Conservation (phyloP, 1,140 invertebrate genomes). For the Micrasema longulum region DNA sequence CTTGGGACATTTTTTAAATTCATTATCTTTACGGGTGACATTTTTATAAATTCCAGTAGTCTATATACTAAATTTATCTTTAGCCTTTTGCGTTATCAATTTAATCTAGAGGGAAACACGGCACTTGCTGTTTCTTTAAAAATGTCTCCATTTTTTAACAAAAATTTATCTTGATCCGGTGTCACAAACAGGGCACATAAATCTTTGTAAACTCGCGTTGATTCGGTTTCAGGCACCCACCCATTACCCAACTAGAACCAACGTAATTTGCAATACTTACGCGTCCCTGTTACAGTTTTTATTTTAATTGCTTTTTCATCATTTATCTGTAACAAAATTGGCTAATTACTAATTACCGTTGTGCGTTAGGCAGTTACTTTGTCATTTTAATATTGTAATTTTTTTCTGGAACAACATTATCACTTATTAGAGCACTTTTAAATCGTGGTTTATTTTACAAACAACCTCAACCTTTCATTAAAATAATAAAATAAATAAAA, state of each 20-base stretch:
- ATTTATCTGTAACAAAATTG: background rate
- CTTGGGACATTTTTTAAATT: background rate
- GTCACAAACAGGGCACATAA: constrained; percentile 30
- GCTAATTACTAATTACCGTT: too few relatives aligned
- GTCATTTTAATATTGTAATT: too few relatives aligned
- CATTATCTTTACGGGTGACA: constrained; percentile 7
- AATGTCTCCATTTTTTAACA: constrained; percentile 14
- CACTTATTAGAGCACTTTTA: too few relatives aligned
- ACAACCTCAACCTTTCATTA: too few relatives aligned
- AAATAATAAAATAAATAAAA: too few relatives aligned
- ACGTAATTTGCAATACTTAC: background rate
- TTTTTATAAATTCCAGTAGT: background rate
- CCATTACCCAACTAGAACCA: background rate
- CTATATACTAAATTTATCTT: background rate
- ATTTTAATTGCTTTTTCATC: background rate
- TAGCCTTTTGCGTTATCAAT: constrained; percentile 1
- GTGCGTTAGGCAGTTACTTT: too few relatives aligned
- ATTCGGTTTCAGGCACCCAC: background rate
- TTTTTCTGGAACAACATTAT: too few relatives aligned
- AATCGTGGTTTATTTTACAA: too few relatives aligned
- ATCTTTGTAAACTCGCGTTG: constrained; percentile 20
- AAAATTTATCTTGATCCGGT: constrained; percentile 19
- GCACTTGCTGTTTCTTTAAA: constrained; percentile 11
- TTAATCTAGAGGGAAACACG: constrained; percentile 24
- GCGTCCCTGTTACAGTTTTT: background rate